Evolutionary conservation across 1,140 invertebrate species (phyloP), one percentile per base, ranked within the genome.

Genomic region (Pinna nobilis): DNA sequence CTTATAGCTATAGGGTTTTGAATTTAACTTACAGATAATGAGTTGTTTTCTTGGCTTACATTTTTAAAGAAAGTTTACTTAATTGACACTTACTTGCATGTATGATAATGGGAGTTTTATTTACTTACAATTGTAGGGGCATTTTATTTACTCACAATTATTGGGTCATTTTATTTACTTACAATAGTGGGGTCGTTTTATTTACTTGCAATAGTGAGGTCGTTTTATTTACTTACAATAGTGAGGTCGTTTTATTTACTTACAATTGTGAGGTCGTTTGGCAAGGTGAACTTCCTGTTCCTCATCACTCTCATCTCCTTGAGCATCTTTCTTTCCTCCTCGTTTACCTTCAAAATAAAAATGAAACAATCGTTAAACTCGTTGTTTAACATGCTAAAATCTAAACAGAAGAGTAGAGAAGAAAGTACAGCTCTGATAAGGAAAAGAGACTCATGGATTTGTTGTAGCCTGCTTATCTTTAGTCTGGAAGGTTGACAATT

Each of bases 211-310:
- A 18, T 44, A 47, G 15, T 20, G 15, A 47, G 44, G 15, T 18
- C 3, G 1, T 47, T 20, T 47, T 47, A 47, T n/a, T 1, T 47
- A 15, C 44, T 20, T 5, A 15, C 20, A 47, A 20, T 18, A 18
- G 20, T 20, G 15, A 18, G 3, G 20, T 0, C 20, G 20, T 47
- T 18, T 6, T 47, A 15, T n/a, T 11, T 55, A 67, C 63, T 74
- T 74, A 74, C 71, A 47, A 49, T 74, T 50, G 39, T 67, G 61
- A 15, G 71, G 71, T 44, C 63, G 39, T 18, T 51, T 57, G 13
- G 33, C 23, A 20, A 30, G 6, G n/a, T 39, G 35, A 28, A 49
- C 30, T 44, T 57, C 39, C n/a, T 20, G 23, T 15, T 64, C 60
- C 55, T 71, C 69, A 55, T 71, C 69, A 55, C 60, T 71, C 6